phyloP scores from a whole-genome alignment of 2,113 vertebrate species.

The Podiceps cristatus region DNA sequence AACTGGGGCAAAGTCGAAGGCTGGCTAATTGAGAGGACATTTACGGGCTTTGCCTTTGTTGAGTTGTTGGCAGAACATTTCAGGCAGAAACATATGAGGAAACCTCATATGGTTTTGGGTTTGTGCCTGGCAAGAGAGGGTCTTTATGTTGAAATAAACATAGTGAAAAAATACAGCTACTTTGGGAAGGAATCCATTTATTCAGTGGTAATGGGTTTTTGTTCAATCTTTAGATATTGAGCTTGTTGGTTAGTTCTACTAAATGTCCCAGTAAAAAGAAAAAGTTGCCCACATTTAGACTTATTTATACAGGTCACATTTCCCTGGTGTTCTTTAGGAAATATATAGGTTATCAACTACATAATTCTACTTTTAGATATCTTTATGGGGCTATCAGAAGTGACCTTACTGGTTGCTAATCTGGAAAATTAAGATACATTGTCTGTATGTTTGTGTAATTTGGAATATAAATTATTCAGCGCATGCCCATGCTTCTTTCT shows the following conservation, averaged over 20 bases:
- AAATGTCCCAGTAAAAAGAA: not conserved
- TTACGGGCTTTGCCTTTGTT: not conserved
- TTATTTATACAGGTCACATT: not conserved
- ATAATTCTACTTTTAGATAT: not conserved
- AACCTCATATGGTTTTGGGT: not conserved
- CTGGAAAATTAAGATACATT: not conserved
- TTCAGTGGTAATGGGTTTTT: not conserved
- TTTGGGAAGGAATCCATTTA: not conserved
- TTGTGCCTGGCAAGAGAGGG: not conserved
- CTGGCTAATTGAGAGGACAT: not conserved
- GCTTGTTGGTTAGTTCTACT: not conserved
- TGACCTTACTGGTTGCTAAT: not conserved
- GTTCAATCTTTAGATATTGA: not conserved
- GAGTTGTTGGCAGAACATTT: not conserved
- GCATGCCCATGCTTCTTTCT: not conserved
- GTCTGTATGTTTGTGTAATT: not conserved
- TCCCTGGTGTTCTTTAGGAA: not conserved
- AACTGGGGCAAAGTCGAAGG: not conserved
- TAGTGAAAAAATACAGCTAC: not conserved
- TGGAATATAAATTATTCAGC: not conserved
- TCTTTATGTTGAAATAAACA: not conserved
- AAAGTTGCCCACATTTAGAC: not conserved
- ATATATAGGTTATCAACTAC: not conserved
- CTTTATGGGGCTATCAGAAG: not conserved
- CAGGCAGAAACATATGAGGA: not conserved